Percentiles rank a stretch among this genome's conserved stretches.
These are phyloP conservation scores for Caenorhabditis sp. DNA, from an alignment of 2,888 invertebrate species.

Conservation along the genomic window DNA sequence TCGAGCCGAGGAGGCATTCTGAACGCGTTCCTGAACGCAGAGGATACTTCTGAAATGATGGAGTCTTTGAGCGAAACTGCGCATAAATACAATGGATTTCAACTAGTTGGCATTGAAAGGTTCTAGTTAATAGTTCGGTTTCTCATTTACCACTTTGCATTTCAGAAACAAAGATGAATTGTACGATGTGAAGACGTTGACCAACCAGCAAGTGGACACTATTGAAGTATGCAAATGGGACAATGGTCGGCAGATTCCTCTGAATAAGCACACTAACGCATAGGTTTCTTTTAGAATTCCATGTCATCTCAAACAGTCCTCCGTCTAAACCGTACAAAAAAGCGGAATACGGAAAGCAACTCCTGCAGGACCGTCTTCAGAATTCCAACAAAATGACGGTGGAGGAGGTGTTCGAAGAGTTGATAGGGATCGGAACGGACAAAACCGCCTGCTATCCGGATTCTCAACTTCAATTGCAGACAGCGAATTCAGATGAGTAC, in stretches of 20 bases:
- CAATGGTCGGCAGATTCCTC: slow-evolving; percentile 16
- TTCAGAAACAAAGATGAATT: slow-evolving; percentile 25
- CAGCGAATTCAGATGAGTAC: slow-evolving; percentile 37
- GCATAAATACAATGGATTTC: slow-evolving; percentile 68
- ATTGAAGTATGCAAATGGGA: slow-evolving; percentile 38
- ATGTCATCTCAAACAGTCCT: slow-evolving; percentile 66
- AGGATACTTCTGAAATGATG: slow-evolving; percentile 7
- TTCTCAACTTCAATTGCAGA: slow-evolving; percentile 62
- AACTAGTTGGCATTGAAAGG: slow-evolving; percentile 66
- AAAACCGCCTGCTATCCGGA: slow-evolving; percentile 60
- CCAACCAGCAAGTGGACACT: slow-evolving; percentile 47
- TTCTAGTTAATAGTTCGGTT: too few species aligned
- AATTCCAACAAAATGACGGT: slow-evolving; percentile 19
- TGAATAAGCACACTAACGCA: too few species aligned
- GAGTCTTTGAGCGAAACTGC: slow-evolving; percentile 39
- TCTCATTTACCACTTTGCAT: background rate
- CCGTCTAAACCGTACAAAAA: slow-evolving; percentile 61
- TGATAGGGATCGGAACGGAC: slow-evolving; percentile 54
- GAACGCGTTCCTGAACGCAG: slow-evolving; percentile 7
- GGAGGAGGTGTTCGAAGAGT: slow-evolving; percentile 36
- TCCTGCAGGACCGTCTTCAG: slow-evolving; percentile 11
- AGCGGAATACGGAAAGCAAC: slow-evolving; percentile 52
- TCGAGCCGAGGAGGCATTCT: slow-evolving; percentile 63
- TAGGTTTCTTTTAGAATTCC: slow-evolving; percentile 12
- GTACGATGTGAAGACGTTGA: slow-evolving; percentile 59